Base-by-base conservation (phyloP, 2,888 invertebrate species). In the Drosophila buzzatii region DNA sequence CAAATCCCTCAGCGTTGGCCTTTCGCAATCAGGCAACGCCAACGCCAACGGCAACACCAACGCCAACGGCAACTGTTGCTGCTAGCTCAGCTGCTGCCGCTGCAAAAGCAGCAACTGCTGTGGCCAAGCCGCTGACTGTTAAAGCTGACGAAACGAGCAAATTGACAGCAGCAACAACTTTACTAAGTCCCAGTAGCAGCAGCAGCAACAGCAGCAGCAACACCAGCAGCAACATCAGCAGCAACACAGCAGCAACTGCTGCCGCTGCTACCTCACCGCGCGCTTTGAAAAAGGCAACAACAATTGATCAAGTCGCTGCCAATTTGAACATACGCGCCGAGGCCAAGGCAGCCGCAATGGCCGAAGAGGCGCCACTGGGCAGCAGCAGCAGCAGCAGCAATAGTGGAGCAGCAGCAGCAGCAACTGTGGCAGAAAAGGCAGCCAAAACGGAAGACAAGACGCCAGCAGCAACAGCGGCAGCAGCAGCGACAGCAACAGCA, bases 1-100 rank as follows among this genome's bases (percentile, higher is more conserved):
- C 95, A 7, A 95, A 95, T 91, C 95, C 95, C 7, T 95, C 95
- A 59, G 93, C 95, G 10, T 79, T 95, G 79, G 94, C 95, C 45
- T 93, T 94, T 77, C 94, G 95, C 70, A 94, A 95, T 82, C 92
- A 92, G 75, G 82, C 87, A 16, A 71, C 78, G 12, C 52, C 84
- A 37, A n/a, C 78, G 12, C 49, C 84, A 37, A n/a, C 47, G 20
- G 1, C 61, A 59, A 53, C 85, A 51, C 16, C 73, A 55, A 37
- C 33, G 1, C 18, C 79, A 47, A 41, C 82, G 20, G 39, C 82
- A 8, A 33, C 79, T 33, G 39, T 73, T 31, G 52, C 82, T 14
- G 16, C 77, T 18, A 18, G 59, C 31, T 4, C 61, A n/a, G 49
- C 81, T 9, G 12, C n/a, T n/a, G n/a, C 77, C 18, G 18, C 62